Percentiles rank a stretch among this genome's conserved stretches.
These are phyloP conservation scores for Atta texana DNA, from an alignment of 1,140 invertebrate genomes.

Conservation along the genomic window DNA sequence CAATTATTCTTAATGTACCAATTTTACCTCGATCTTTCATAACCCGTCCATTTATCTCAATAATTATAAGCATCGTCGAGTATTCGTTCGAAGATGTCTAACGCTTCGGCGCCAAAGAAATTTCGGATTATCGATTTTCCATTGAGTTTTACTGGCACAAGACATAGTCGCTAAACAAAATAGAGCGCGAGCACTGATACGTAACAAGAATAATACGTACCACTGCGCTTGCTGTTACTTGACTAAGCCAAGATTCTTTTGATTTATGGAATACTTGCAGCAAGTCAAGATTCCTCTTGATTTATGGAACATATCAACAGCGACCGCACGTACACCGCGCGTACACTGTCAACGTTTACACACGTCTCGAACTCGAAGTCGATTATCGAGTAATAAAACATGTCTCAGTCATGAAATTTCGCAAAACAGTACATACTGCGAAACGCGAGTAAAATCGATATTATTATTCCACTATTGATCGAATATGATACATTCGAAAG, in stretches of 20 bases:
- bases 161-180: constrained; percentile 27
- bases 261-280: constrained; percentile 58
- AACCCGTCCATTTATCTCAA: neutral
- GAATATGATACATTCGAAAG: neutral
- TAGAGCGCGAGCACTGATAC: constrained; percentile 54
- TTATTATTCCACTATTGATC: constrained; percentile 22
- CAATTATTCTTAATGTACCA: neutral
- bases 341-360: constrained; percentile 25
- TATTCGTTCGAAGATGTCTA: neutral
- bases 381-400: constrained; percentile 61
- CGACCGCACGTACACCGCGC: constrained; percentile 16
- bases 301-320: constrained; percentile 53
- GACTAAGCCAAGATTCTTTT: constrained; percentile 43
- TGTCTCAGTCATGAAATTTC: constrained; percentile 40
- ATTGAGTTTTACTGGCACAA: constrained; percentile 18
- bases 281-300: constrained; percentile 52
- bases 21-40: constrained; percentile 5
- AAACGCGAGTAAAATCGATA: constrained; percentile 29
- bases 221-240: constrained; percentile 8
- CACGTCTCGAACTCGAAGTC: constrained; percentile 25
- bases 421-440: constrained; percentile 17
- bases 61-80: neutral
- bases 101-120: neutral
- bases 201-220: constrained; percentile 29
- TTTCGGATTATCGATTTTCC: constrained; percentile 36